phyloP scores from a whole-genome alignment of 2,113 vertebrate species.

The Leptobrachium leishanense region DNA sequence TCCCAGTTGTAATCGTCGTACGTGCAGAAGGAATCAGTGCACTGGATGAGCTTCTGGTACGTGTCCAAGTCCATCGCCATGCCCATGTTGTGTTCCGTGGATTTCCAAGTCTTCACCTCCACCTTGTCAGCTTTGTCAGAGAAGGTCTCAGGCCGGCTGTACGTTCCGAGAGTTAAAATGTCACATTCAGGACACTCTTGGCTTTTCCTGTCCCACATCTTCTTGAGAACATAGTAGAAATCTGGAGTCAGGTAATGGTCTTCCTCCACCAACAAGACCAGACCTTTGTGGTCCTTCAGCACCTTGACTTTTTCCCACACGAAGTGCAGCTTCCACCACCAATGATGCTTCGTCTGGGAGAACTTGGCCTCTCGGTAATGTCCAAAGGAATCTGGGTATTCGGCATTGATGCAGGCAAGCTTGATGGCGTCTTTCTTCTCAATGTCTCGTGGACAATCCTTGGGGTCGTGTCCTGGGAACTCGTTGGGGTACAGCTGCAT shows the following conservation, averaged over 20 bases:
- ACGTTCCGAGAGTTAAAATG: constrained; percentile 85
- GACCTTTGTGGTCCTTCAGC: constrained; percentile 77
- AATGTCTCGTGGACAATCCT: constrained; percentile 90
- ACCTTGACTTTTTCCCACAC: constrained; percentile 87
- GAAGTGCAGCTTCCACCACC: constrained; percentile 99
- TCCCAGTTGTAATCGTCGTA: constrained; percentile 99
- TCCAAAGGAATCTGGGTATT: constrained; percentile 93
- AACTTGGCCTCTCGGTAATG: constrained; percentile 96
- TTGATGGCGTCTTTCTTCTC: constrained; percentile 83
- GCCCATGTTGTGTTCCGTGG: constrained; percentile 98
- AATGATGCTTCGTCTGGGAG: constrained; percentile 97
- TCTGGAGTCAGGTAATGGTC: constrained; percentile 92
- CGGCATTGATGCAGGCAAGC: constrained; percentile 91
- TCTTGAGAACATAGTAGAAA: constrained; percentile 84
- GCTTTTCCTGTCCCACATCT: constrained; percentile 74
- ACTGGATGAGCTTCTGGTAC: constrained; percentile 84
- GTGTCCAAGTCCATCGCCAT: constrained; percentile 86
- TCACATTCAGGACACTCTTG: constrained; percentile 88
- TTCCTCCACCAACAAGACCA: constrained; percentile 90
- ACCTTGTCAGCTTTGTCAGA: constrained; percentile 84
- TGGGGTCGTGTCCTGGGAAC: constrained; percentile 92
- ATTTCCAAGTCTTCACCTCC: constrained; percentile 95
- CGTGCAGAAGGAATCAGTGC: constrained; percentile 95
- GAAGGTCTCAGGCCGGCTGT: constrained; percentile 75
- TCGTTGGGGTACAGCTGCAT: constrained; percentile 92